phyloP scores from a whole-genome alignment of 2,888 invertebrate genomes.

The Tinea trinotella region DNA sequence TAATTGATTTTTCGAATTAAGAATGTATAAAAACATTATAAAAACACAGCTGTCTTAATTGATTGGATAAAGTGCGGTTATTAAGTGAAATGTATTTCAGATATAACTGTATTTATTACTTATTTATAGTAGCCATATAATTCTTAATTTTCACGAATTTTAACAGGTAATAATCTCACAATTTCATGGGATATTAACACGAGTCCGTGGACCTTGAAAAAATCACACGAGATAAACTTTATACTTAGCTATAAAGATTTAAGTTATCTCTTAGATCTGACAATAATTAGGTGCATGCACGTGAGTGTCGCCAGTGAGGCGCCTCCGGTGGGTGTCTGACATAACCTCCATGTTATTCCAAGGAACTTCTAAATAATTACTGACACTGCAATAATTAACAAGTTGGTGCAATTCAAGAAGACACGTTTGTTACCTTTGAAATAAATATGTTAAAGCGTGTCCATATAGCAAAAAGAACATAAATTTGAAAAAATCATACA shows the following conservation, averaged over 20 bases:
- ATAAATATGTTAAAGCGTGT: too few species aligned
- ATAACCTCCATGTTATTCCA: not conserved
- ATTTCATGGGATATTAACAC: constrained; percentile 1
- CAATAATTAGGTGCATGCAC: constrained; percentile 41
- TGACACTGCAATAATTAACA: not conserved
- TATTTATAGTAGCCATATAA: constrained; percentile 10
- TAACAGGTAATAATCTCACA: constrained; percentile 9
- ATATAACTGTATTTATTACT: constrained; percentile 14
- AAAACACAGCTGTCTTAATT: constrained; percentile 9
- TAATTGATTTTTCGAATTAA: constrained; percentile 11
- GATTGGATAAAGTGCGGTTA: constrained; percentile 13
- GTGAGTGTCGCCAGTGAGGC: constrained; percentile 18
- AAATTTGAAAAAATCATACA: too few species aligned
- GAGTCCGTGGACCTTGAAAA: not conserved
- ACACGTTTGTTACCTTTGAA: not conserved
- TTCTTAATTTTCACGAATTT: not conserved
- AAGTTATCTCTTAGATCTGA: constrained; percentile 23
- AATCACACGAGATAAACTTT: constrained; percentile 12
- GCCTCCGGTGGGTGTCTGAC: constrained; percentile 8
- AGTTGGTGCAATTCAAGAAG: not conserved
- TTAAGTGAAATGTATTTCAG: constrained; percentile 9
- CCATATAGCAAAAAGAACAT: too few species aligned
- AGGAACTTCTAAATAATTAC: not conserved
- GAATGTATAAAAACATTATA: constrained; percentile 5
- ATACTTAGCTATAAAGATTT: constrained; percentile 2